Evolutionary conservation across 2,113 vertebrate genomes (phyloP).

Genomic region (Emydura subglobosa): DNA sequence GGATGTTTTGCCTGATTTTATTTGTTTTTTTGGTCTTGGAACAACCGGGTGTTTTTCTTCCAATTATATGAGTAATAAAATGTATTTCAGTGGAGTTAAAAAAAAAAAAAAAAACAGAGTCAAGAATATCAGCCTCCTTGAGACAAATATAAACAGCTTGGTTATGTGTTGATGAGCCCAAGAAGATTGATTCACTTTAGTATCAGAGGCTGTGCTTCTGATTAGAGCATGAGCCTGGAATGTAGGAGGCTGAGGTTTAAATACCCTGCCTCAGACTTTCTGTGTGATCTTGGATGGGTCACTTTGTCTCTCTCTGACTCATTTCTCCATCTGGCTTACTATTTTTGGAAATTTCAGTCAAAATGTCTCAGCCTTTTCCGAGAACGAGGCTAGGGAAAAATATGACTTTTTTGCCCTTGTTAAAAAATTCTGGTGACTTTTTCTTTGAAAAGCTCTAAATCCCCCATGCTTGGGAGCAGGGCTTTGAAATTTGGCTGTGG

Average conservation of each 20-base stretch:
- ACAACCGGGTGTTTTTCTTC: background rate
- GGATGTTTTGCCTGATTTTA: background rate
- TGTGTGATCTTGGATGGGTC: background rate
- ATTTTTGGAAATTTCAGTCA: background rate
- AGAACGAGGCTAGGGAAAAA: background rate
- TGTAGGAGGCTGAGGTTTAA: background rate
- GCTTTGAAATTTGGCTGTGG: background rate
- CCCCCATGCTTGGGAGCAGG: background rate
- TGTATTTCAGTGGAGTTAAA: background rate
- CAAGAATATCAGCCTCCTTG: background rate
- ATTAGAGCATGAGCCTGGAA: background rate
- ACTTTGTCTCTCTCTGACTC: background rate
- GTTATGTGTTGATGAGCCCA: background rate
- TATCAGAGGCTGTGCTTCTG: rapidly evolving
- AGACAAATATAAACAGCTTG: background rate
- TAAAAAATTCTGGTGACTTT: background rate
- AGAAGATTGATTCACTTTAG: background rate
- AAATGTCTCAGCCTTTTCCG: background rate
- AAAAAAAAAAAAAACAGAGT: background rate
- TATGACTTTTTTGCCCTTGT: background rate
- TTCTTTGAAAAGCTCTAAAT: background rate
- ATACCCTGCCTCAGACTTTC: rapidly evolving
- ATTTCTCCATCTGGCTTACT: background rate
- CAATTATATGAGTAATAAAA: background rate
- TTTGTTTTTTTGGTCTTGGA: background rate